These are phyloP conservation scores for Drosophila suzukii DNA, from an alignment of 1,140 invertebrate species.

Conservation along the genomic window DNA sequence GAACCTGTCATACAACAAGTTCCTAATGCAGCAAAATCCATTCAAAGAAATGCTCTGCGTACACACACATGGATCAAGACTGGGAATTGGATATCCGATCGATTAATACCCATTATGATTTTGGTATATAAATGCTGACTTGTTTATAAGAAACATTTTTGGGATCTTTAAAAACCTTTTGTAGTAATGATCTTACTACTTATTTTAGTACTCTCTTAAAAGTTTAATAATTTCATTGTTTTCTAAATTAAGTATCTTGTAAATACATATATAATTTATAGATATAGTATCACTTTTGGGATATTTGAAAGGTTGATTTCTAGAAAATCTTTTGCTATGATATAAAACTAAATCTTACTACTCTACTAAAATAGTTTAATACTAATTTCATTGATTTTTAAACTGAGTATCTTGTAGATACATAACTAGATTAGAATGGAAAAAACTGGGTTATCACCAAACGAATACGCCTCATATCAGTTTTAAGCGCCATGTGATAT, in stretches of 20 bases:
- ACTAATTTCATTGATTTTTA: not conserved
- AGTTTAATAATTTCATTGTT: not conserved
- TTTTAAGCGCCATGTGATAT: constrained; percentile 16
- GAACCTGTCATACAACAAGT: constrained; percentile 66
- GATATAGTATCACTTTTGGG: too few species aligned
- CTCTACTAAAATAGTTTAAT: too few species aligned
- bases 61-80: constrained; percentile 17
- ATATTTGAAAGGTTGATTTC: too few species aligned
- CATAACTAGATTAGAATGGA: not conserved
- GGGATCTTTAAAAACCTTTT: too few species aligned
- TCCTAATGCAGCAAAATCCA: constrained; percentile 74
- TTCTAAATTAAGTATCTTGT: not conserved
- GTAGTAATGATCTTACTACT: too few species aligned
- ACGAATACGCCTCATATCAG: not conserved
- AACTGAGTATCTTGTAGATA: not conserved
- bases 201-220: too few species aligned
- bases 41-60: constrained; percentile 70
- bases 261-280: not conserved
- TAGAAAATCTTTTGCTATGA: too few species aligned
- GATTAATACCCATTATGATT: constrained; percentile 14
- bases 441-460: not conserved
- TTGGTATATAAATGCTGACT: too few species aligned
- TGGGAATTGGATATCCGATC: constrained; percentile 15
- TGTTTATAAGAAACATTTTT: too few species aligned
- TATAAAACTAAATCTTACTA: too few species aligned